phyloP scores from a whole-genome alignment of 2,113 vertebrate genomes.

The Takifugu bimaculatus region DNA sequence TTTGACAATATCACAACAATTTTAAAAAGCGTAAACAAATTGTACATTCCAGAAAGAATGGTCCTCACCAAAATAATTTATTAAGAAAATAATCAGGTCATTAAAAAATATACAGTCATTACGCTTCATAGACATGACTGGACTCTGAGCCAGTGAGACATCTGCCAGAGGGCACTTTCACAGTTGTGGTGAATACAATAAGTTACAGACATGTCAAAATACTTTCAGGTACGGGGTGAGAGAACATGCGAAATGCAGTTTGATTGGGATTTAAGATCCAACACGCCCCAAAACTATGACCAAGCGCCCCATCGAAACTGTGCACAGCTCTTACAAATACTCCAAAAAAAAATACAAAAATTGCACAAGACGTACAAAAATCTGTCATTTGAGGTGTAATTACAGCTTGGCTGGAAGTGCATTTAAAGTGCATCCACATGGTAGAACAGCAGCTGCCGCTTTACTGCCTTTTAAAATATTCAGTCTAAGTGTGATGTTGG shows the following conservation, averaged over 20 bases:
- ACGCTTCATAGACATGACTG: constrained; percentile 43
- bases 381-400: constrained; percentile 17
- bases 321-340: constrained; percentile 19
- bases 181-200: constrained; percentile 51
- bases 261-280: no score
- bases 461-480: not conserved
- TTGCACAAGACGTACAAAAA: constrained; percentile 15
- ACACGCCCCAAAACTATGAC: no score
- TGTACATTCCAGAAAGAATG: constrained; percentile 43
- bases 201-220: constrained; percentile 33
- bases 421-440: constrained; percentile 4
- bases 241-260: not conserved
- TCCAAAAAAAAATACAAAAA: constrained; percentile 15
- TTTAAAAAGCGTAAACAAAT: constrained; percentile 27
- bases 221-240: constrained; percentile 29
- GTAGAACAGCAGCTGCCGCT: not conserved
- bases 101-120: constrained; percentile 69
- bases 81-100: constrained; percentile 69
- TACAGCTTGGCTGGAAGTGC: constrained; percentile 13
- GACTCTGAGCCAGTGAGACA: constrained; percentile 24
- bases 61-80: constrained; percentile 67
- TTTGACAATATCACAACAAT: constrained; percentile 41
- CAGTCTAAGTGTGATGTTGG: constrained; percentile 42
- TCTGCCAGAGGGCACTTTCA: constrained; percentile 52
- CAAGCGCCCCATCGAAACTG: not conserved